Evolutionary conservation across 2,113 vertebrate species (phyloP).

Genomic region (Aegithalos caudatus): DNA sequence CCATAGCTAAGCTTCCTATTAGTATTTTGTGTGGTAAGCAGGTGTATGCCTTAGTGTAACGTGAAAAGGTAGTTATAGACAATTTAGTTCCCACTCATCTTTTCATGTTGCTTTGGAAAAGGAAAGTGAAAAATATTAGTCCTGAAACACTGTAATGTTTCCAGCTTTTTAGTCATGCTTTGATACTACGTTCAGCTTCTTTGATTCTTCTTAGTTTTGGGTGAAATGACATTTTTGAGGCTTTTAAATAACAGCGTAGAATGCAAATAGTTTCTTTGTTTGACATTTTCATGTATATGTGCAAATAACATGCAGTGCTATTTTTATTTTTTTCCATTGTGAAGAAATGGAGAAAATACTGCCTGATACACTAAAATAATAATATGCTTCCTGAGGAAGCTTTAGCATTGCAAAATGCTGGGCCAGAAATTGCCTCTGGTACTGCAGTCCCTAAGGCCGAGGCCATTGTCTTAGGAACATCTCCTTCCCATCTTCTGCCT

Average conservation of each 20-base stretch:
- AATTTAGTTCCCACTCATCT: background rate
- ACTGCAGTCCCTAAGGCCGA: accelerated
- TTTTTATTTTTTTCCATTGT: background rate
- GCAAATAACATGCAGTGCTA: background rate
- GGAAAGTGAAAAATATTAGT: background rate
- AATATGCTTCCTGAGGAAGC: background rate
- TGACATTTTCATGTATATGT: background rate
- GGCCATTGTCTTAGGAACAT: background rate
- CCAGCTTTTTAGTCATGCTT: background rate
- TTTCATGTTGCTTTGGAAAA: background rate
- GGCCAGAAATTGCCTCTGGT: background rate
- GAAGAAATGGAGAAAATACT: background rate
- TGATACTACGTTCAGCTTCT: background rate
- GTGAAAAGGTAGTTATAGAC: background rate
- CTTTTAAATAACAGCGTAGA: background rate
- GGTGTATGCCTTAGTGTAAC: background rate
- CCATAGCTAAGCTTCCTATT: background rate
- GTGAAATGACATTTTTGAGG: background rate
- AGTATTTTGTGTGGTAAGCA: background rate
- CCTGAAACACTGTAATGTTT: background rate
- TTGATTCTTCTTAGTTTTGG: background rate
- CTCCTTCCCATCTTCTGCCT: background rate
- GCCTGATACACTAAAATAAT: background rate
- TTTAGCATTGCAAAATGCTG: background rate
- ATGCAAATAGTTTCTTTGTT: background rate